Conservation (phyloP, 2,113 vertebrate genomes). For the Notarius quadriscutis region DNA sequence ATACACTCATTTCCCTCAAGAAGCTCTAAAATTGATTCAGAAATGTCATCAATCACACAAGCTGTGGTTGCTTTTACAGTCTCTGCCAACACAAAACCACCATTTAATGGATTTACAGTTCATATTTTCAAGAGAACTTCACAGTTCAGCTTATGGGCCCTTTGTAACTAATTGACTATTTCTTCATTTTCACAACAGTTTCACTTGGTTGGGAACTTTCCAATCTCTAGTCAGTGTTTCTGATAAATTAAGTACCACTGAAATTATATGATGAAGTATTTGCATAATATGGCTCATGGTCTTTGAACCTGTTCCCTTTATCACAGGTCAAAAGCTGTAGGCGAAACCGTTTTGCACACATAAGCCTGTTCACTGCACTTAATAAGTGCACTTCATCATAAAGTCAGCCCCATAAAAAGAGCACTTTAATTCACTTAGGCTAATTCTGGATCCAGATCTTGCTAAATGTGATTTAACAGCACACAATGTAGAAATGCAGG, state of each 20-base stretch:
- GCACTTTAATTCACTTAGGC: neutral
- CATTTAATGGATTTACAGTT: neutral
- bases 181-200: neutral
- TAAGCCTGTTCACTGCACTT: neutral
- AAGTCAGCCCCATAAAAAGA: neutral
- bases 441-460: neutral
- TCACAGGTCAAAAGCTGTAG: neutral
- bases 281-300: neutral
- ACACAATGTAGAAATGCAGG: neutral
- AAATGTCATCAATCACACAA: neutral
- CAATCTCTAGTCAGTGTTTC: neutral
- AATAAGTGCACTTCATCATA: neutral
- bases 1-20: neutral
- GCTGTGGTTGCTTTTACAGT: neutral
- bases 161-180: neutral
- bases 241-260: neutral
- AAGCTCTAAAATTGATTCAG: neutral
- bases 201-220: neutral
- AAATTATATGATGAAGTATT: neutral
- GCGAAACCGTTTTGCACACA: neutral
- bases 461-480: neutral
- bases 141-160: neutral
- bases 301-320: neutral
- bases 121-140: neutral
- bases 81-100: neutral